Percentiles rank a stretch among this genome's conserved stretches.
Evolutionary conservation across 1,140 invertebrate species (phyloP).

Genomic region (Brachionus manjavacas): DNA sequence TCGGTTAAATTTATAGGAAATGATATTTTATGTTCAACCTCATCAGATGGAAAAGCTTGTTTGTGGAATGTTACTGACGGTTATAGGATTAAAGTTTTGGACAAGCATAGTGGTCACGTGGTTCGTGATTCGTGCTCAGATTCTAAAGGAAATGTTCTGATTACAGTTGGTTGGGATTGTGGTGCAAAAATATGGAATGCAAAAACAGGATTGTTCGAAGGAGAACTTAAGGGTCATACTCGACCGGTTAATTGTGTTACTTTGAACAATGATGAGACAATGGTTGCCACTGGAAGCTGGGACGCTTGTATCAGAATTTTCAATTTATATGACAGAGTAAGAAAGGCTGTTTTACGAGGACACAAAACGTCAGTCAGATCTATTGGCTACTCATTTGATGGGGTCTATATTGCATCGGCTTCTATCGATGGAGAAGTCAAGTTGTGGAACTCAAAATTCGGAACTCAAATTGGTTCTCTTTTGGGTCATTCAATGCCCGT

Average conservation of each 20-base stretch:
- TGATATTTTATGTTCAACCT: slow-evolving; percentile 50
- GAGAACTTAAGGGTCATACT: slow-evolving; percentile 32
- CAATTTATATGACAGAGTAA: slow-evolving; percentile 52
- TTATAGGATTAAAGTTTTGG: slow-evolving; percentile 48
- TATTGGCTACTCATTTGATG: slow-evolving; percentile 52
- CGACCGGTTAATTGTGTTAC: slow-evolving; percentile 56
- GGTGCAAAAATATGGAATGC: slow-evolving; percentile 52
- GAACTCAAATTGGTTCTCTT: slow-evolving; percentile 48
- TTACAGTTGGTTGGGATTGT: slow-evolving; percentile 55
- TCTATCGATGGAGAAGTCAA: slow-evolving; percentile 54
- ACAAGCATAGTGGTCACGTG: slow-evolving; percentile 48
- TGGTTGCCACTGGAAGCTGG: slow-evolving; percentile 55
- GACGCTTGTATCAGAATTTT: slow-evolving; percentile 54
- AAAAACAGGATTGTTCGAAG: slow-evolving; percentile 47
- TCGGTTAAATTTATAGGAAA: slow-evolving; percentile 53
- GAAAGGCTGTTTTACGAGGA: slow-evolving; percentile 48
- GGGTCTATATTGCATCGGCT: slow-evolving; percentile 55
- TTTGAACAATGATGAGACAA: slow-evolving; percentile 55
- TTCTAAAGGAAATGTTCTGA: slow-evolving; percentile 48
- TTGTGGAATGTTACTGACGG: slow-evolving; percentile 53
- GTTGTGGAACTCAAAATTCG: slow-evolving; percentile 53
- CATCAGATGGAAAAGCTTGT: slow-evolving; percentile 50
- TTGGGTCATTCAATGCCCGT: slow-evolving; percentile 17
- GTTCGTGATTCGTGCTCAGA: slow-evolving; percentile 51
- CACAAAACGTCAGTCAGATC: slow-evolving; percentile 53